phyloP scores from a whole-genome alignment of 2,797 vertebrate species.

The Avahi laniger region DNA sequence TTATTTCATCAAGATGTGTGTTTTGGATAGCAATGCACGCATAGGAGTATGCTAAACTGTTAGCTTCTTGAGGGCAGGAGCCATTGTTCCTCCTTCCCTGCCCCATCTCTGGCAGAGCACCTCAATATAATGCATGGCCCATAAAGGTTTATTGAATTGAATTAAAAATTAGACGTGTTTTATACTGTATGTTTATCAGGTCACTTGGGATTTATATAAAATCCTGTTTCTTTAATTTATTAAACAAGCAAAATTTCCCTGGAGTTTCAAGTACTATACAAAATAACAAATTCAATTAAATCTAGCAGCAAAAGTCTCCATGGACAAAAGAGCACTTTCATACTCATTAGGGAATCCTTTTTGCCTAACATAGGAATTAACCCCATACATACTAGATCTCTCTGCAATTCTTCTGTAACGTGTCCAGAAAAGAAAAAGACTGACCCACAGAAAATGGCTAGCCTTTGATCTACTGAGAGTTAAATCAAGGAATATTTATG shows the following conservation, averaged over 20 bases:
- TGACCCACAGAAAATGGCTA: neutral
- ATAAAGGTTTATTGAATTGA: neutral
- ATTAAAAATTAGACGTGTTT: slow-evolving; percentile 5
- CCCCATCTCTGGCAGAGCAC: neutral
- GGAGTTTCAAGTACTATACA: slow-evolving; percentile 12
- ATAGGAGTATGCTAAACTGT: neutral
- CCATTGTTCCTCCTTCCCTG: neutral
- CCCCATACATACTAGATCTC: neutral
- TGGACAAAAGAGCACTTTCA: neutral
- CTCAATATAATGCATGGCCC: neutral
- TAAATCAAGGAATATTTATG: neutral
- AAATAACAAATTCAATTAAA: slow-evolving; percentile 58
- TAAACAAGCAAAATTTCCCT: slow-evolving; percentile 48
- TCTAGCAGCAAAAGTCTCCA: slow-evolving; percentile 8
- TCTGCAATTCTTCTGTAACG: neutral
- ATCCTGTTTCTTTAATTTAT: slow-evolving; percentile 43
- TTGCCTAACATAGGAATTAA: neutral
- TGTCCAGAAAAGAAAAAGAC: neutral
- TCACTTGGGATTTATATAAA: slow-evolving; percentile 42
- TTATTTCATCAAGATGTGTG: neutral
- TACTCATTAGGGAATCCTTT: neutral
- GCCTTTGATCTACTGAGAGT: neutral
- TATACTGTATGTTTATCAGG: neutral
- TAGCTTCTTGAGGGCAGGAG: neutral
- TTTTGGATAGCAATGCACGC: neutral